Evolutionary conservation across 2,888 invertebrate species (phyloP).

Genomic region (Xestia rhomboidea): DNA sequence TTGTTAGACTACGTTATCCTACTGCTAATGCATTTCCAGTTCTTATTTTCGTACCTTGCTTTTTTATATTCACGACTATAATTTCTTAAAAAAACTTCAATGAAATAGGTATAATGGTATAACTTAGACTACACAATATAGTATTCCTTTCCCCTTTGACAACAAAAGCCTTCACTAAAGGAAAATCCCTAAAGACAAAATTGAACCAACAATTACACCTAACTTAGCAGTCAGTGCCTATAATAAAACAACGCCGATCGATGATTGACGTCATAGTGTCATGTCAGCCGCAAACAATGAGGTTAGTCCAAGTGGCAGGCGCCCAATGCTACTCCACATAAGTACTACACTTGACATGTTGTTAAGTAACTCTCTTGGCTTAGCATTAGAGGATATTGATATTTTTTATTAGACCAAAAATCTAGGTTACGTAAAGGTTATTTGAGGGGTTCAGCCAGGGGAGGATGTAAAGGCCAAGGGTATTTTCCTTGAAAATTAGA

Average conservation of each 20-base stretch:
- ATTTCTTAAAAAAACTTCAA: not conserved
- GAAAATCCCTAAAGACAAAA: slow-evolving; percentile 13
- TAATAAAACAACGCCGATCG: slow-evolving; percentile 27
- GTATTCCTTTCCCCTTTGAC: not conserved
- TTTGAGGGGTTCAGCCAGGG: not conserved
- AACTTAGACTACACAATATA: not conserved
- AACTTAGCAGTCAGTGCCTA: not conserved
- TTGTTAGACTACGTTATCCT: not conserved
- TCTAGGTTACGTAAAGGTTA: not conserved
- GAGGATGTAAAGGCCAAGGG: not conserved
- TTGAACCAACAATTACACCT: not conserved
- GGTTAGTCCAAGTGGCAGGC: slow-evolving; percentile 54
- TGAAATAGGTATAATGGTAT: not conserved
- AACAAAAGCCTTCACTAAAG: not conserved
- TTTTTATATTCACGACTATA: not conserved
- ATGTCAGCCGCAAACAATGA: slow-evolving; percentile 59
- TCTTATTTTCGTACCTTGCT: not conserved
- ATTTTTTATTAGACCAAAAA: slow-evolving; percentile 1
- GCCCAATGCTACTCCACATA: slow-evolving; percentile 52
- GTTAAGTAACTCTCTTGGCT: slow-evolving; percentile 31
- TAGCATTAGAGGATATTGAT: slow-evolving; percentile 13
- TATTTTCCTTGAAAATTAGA: not conserved
- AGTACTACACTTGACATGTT: slow-evolving; percentile 51
- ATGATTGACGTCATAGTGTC: slow-evolving; percentile 58
- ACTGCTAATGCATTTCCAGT: not conserved